Evolutionary conservation across 2,888 invertebrate species (phyloP).

Genomic region (Acleris cristana): DNA sequence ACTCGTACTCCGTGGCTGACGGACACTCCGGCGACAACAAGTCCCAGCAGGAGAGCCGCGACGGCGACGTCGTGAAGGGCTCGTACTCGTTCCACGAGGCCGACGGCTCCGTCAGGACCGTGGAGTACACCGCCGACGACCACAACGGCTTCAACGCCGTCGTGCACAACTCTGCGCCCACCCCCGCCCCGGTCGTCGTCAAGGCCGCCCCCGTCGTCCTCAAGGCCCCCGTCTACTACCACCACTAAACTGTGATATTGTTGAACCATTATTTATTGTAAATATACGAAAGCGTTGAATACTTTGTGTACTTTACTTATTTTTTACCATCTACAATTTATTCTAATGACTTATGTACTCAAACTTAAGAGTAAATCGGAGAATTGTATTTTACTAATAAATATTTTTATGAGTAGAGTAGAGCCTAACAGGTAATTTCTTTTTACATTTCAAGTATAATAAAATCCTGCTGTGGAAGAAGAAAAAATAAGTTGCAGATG

Average conservation of each 20-base stretch:
- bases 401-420: too few relatives aligned
- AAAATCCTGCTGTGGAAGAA: too few relatives aligned
- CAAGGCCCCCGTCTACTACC: slow-evolving; percentile 45
- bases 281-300: slow-evolving; percentile 28
- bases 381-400: too few relatives aligned
- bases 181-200: slow-evolving; percentile 42
- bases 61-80: slow-evolving; percentile 82
- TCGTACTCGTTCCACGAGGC: slow-evolving; percentile 81
- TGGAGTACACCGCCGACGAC: slow-evolving; percentile 77
- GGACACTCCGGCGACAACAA: slow-evolving; percentile 77
- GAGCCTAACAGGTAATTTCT: too few relatives aligned
- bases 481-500: too few relatives aligned
- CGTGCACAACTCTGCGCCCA: slow-evolving; percentile 52
- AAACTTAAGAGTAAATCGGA: too few relatives aligned
- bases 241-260: slow-evolving; percentile 31
- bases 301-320: too few relatives aligned
- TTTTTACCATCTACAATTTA: too few relatives aligned
- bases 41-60: slow-evolving; percentile 72
- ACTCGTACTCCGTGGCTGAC: slow-evolving; percentile 74
- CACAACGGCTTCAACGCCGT: slow-evolving; percentile 69
- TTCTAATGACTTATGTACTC: too few relatives aligned
- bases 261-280: slow-evolving; percentile 17
- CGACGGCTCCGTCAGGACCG: slow-evolving; percentile 77
- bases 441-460: too few relatives aligned
- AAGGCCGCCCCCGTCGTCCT: slow-evolving; percentile 46